These are phyloP conservation scores for Parazoanthus darwini DNA, from an alignment of 92 coral and sea anemone species.

Conservation along the genomic window DNA sequence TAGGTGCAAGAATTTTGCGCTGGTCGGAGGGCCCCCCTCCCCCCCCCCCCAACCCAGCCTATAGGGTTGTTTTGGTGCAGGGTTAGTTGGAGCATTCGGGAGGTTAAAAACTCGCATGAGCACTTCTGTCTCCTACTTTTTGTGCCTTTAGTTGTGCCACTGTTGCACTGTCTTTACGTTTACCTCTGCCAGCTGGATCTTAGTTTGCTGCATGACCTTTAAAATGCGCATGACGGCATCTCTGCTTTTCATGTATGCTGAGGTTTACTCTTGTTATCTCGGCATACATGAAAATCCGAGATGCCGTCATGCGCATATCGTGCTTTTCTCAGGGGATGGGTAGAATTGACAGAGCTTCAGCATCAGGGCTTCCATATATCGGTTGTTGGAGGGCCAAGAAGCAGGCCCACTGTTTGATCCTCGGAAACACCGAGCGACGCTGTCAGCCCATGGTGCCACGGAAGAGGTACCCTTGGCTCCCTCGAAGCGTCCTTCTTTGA, in stretches of 20 bases:
- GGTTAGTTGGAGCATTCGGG: too few relatives aligned
- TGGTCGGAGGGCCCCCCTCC: not conserved
- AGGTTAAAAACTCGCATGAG: too few relatives aligned
- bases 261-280: too few relatives aligned
- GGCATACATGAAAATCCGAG: too few relatives aligned
- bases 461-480: not conserved
- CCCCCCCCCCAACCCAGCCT: too few relatives aligned
- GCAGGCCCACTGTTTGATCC: not conserved
- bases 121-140: too few relatives aligned
- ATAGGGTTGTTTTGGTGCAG: too few relatives aligned
- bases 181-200: slow-evolving; percentile 2
- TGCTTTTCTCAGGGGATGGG: not conserved
- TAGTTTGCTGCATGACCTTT: not conserved
- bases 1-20: not conserved
- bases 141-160: not conserved
- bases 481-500: not conserved
- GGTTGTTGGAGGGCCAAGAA: not conserved
- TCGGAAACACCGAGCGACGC: not conserved
- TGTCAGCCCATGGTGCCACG: not conserved
- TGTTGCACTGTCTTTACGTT: not conserved
- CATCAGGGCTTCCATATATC: not conserved
- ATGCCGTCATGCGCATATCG: too few relatives aligned
- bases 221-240: not conserved
- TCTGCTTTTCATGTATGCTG: not conserved
- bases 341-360: not conserved